Evolutionary conservation across 2,113 vertebrate genomes (phyloP), one percentile per base, ranked within the genome.

Genomic region (Camelus bactrianus): DNA sequence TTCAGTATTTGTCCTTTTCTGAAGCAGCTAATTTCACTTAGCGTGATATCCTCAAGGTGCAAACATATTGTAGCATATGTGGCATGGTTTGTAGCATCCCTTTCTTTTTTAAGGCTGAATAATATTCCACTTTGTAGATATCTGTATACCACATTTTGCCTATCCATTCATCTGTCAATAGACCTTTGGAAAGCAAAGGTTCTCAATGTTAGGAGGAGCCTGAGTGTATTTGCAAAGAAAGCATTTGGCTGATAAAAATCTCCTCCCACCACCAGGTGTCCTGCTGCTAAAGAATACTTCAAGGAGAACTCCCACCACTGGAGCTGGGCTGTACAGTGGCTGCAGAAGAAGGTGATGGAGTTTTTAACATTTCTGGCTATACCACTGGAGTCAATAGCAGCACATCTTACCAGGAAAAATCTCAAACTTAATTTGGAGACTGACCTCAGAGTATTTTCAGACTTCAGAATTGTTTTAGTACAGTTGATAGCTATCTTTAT

Each of bases 251-350:
- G 48, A 96, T 77, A 10, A 58, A 90, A 83, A 12, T 86, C 0
- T 96, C 92, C 15, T 96, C 91, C 13, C 0, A 90, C 97, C 91
- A n/a, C 46, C 83, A 99, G 99, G 98, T 99, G 99, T 97, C 97
- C 99, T 97, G 99, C 99, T 92, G 99, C 99, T 69, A 99, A 99
- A 98, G 99, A 99, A 89, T 99, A 99, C 97, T 99, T 99, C 98
- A 99, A 99, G 97, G 99, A 99, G 92, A 99, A 99, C 94, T 99
- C 99, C 22, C 99, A 99, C 93, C 99, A 99, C 96, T 99, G 99
- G 99, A 99, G 99, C 77, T 99, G 99, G 99, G 99, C 99, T 5
- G 99, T 99, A 20, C 99, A 99, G 98, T 99, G 99, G 99, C 98
- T 99, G 9, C 99, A 99, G 96, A 99, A 99, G 92, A 99, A 99